phyloP scores from a whole-genome alignment of 2,888 invertebrate species.

The Pseudococcus longispinus region DNA sequence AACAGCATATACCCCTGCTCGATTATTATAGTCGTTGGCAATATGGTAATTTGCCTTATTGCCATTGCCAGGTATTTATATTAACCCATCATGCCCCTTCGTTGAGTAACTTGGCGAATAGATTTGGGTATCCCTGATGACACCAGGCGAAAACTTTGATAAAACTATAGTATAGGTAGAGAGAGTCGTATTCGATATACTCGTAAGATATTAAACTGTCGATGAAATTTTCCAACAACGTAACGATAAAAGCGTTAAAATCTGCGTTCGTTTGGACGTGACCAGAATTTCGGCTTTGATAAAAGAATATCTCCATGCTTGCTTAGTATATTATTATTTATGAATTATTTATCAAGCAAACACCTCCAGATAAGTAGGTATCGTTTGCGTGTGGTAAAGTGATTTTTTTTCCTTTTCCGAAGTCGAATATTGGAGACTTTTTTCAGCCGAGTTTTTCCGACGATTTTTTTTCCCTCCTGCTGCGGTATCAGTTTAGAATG shows the following conservation, averaged over 20 bases:
- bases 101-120: background rate
- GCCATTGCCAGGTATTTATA: background rate
- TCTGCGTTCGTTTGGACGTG: slow-evolving; percentile 36
- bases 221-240: slow-evolving; percentile 10
- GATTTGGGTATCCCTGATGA: background rate
- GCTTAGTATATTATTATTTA: slow-evolving; percentile 6
- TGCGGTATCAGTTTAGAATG: too few species aligned
- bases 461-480: too few species aligned
- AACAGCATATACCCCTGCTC: background rate
- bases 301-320: slow-evolving; percentile 15
- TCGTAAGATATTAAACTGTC: slow-evolving; percentile 27
- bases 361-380: background rate
- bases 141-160: background rate
- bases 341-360: slow-evolving; percentile 27
- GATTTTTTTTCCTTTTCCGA: background rate
- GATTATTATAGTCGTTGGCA: background rate
- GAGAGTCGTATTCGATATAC: background rate
- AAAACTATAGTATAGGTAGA: background rate
- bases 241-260: slow-evolving; percentile 35
- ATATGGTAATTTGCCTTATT: background rate
- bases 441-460: too few species aligned
- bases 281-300: slow-evolving; percentile 3
- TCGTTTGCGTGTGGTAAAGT: background rate
- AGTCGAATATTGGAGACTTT: too few species aligned
- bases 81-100: background rate